These are phyloP conservation scores for Siniperca scherzeri DNA, from an alignment of 2,797 vertebrate genomes.

Conservation along the genomic window DNA sequence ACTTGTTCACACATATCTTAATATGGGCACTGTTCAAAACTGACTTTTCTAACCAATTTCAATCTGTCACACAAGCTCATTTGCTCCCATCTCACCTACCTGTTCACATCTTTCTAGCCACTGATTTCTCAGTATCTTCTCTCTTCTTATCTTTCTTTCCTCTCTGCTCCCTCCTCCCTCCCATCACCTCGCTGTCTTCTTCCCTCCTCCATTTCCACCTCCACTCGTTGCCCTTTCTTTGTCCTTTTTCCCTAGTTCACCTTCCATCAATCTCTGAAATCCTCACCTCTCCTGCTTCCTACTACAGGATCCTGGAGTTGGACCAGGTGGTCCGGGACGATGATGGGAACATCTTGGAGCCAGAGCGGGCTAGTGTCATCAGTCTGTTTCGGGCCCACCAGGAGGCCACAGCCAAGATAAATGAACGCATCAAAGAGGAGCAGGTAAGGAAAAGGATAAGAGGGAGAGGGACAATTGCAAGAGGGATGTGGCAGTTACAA, in stretches of 20 bases:
- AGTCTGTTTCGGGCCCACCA: conserved; percentile 96
- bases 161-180: not conserved
- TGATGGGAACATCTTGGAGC: conserved; percentile 96
- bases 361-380: conserved; percentile 94
- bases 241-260: not conserved
- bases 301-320: conserved; percentile 91
- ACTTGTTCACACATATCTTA: not conserved
- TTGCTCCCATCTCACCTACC: not conserved
- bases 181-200: not conserved
- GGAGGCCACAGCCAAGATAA: conserved; percentile 92
- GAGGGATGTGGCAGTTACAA: not conserved
- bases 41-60: not conserved
- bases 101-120: not conserved
- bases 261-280: not conserved
- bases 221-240: conserved; percentile 1
- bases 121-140: not conserved
- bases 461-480: not conserved
- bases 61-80: not conserved
- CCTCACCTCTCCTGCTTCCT: not conserved
- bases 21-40: not conserved
- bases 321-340: conserved; percentile 95
- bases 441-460: conserved; percentile 83
- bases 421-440: conserved; percentile 96
- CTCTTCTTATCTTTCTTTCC: not conserved
- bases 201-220: not conserved